These are phyloP conservation scores for Microplitis demolitor DNA, from an alignment of 1,140 invertebrate species.

Conservation along the genomic window DNA sequence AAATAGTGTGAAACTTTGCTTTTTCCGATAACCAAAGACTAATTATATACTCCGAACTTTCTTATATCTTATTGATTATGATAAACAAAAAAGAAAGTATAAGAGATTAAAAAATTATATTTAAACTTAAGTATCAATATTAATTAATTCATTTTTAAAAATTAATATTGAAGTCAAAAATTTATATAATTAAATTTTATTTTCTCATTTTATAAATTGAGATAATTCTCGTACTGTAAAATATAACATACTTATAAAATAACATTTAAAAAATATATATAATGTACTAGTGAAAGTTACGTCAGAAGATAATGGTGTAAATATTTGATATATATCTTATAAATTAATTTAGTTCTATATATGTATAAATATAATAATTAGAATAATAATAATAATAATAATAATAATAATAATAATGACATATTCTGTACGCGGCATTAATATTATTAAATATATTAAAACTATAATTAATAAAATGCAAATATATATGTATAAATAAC, in stretches of 20 bases:
- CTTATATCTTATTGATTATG: conserved; percentile 10
- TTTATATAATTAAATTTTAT: too few species aligned
- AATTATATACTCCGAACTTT: conserved; percentile 5
- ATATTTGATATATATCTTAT: too few species aligned
- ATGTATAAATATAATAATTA: background rate
- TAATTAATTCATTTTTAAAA: too few species aligned
- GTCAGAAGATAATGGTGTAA: too few species aligned
- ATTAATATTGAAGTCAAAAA: too few species aligned
- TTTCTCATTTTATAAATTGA: too few species aligned
- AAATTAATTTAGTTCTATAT: background rate
- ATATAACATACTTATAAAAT: background rate
- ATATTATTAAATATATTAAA: conserved; percentile 7
- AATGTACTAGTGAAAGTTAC: too few species aligned
- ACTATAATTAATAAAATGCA: conserved; percentile 8
- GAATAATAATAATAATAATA: background rate
- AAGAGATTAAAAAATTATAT: too few species aligned
- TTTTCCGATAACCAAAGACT: conserved; percentile 24
- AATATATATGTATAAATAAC: conserved; percentile 14
- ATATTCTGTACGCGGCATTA: background rate
- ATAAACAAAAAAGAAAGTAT: too few species aligned
- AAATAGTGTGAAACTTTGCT: background rate
- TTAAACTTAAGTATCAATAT: too few species aligned
- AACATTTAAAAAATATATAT: too few species aligned
- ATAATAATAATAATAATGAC: background rate
- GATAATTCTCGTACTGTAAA: too few species aligned